Percentiles rank a stretch among this genome's conserved stretches.
These are phyloP conservation scores for Eretmocerus hayati DNA, from an alignment of 2,888 invertebrate species.

Conservation along the genomic window DNA sequence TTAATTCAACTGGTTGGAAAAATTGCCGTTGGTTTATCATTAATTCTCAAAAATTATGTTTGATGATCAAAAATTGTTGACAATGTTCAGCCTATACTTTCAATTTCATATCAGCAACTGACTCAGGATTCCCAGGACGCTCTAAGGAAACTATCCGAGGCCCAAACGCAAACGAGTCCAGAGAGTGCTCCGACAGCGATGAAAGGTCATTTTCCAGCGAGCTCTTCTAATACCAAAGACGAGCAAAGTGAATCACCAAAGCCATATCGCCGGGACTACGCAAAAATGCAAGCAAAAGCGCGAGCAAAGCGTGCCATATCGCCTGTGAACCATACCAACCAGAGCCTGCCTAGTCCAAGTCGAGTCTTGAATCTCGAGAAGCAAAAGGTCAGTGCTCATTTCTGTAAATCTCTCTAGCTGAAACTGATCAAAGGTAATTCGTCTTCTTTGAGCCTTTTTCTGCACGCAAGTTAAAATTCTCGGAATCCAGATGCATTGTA, in stretches of 20 bases:
- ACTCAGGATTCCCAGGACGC: conserved; percentile 42
- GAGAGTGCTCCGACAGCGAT: conserved; percentile 44
- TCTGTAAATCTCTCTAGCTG: too few relatives aligned
- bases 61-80: too few relatives aligned
- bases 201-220: conserved; percentile 58
- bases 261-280: conserved; percentile 52
- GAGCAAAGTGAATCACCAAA: conserved; percentile 53
- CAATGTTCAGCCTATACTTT: too few relatives aligned
- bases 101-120: too few relatives aligned
- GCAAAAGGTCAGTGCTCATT: conserved; percentile 53
- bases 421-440: too few relatives aligned
- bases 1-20: too few relatives aligned
- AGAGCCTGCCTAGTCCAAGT: conserved; percentile 35
- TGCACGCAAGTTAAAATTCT: too few relatives aligned
- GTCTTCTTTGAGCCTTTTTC: too few relatives aligned
- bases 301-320: conserved; percentile 47
- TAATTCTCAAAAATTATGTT: too few relatives aligned
- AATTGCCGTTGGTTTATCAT: too few relatives aligned
- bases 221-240: conserved; percentile 51
- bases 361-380: conserved; percentile 40
- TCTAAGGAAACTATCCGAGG: conserved; percentile 45
- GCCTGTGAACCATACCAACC: conserved; percentile 34
- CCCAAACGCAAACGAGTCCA: conserved; percentile 53
- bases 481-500: too few relatives aligned
- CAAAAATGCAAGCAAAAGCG: conserved; percentile 40